Evolutionary conservation across 2,797 vertebrate species (phyloP).

Genomic region (Anolis apletophallus): DNA sequence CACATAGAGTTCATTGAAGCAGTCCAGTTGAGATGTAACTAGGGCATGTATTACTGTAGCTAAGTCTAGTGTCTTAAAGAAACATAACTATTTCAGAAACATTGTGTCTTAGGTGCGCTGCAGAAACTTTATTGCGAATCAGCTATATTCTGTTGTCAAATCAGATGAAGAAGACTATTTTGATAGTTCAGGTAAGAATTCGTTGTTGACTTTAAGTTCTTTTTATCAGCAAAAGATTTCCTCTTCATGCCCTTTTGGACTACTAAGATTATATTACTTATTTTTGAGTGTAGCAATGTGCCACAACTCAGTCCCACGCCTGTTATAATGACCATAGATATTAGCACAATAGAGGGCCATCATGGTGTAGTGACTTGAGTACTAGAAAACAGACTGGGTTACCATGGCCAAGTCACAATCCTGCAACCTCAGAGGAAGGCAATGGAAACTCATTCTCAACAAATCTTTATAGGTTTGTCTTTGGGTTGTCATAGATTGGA

Average conservation of each 20-base stretch:
- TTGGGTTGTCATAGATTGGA: too few relatives aligned
- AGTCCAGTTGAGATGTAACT: too few relatives aligned
- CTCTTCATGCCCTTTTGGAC: not conserved
- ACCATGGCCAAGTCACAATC: too few relatives aligned
- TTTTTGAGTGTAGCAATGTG: not conserved
- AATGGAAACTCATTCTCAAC: too few relatives aligned
- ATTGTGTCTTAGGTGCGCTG: constrained; percentile 82
- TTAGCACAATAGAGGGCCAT: not conserved
- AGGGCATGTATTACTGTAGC: too few relatives aligned
- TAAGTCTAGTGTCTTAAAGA: not conserved
- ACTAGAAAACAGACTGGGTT: too few relatives aligned
- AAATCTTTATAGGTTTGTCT: too few relatives aligned
- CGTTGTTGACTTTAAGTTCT: not conserved
- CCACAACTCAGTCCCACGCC: not conserved
- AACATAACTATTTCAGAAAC: constrained; percentile 41
- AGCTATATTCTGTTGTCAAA: constrained; percentile 72
- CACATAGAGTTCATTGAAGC: too few relatives aligned
- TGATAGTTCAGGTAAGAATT: constrained; percentile 72
- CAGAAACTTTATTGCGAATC: constrained; percentile 83
- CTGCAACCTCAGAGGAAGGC: too few relatives aligned
- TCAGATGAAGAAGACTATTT: constrained; percentile 27
- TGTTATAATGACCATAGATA: not conserved
- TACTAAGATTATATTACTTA: not conserved
- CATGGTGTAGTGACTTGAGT: too few relatives aligned
- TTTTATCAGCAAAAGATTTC: not conserved